A percentile compares a stretch with the other conserved stretches of the same genome.
Conservation (phyloP, 2,888 invertebrate species). For the Agrochola lota region DNA sequence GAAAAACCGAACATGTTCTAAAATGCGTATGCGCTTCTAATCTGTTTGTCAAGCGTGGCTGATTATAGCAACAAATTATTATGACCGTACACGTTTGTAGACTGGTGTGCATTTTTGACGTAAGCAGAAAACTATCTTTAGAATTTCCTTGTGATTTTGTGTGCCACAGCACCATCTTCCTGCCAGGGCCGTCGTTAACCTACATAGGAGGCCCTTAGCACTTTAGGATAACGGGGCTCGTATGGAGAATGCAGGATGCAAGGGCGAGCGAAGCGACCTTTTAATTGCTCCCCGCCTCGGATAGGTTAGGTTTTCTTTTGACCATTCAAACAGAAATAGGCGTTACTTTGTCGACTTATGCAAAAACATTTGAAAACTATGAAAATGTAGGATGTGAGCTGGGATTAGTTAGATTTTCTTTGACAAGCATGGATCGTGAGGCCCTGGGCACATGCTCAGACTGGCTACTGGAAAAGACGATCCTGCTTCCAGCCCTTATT, state of each 20-base stretch:
- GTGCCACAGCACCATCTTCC: neutral
- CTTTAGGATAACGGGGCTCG: neutral
- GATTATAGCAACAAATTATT: slow-evolving; percentile 3
- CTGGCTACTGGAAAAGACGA: neutral
- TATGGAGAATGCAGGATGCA: neutral
- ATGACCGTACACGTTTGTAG: slow-evolving; percentile 1
- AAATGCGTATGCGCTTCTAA: slow-evolving; percentile 14
- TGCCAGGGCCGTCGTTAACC: too few species aligned
- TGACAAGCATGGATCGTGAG: neutral
- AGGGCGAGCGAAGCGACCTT: neutral
- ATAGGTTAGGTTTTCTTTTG: neutral
- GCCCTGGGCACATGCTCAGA: neutral
- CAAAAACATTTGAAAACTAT: too few species aligned
- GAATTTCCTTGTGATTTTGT: neutral
- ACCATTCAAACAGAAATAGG: neutral
- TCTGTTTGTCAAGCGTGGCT: slow-evolving; percentile 17
- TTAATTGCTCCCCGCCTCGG: neutral
- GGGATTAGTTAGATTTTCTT: neutral
- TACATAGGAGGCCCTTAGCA: too few species aligned
- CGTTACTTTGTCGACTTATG: neutral
- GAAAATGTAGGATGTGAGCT: too few species aligned
- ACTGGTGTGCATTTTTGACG: neutral
- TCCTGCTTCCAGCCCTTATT: neutral
- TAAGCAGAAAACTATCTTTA: neutral
- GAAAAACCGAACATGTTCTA: slow-evolving; percentile 7